phyloP scores from a whole-genome alignment of 2,888 invertebrate genomes.

The Zaprionus lineosus region DNA sequence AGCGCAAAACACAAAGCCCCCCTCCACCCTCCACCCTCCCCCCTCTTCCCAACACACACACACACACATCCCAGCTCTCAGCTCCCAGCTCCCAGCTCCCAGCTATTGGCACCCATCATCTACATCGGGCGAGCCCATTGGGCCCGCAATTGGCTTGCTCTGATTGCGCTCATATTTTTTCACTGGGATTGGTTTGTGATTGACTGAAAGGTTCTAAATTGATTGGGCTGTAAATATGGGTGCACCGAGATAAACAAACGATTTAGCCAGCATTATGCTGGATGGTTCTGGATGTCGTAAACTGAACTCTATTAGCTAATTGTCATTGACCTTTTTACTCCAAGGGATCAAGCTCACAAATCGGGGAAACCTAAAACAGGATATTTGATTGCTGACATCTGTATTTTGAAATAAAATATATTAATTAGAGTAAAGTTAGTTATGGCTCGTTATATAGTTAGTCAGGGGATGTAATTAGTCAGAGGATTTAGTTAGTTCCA shows the following conservation, averaged over 20 bases:
- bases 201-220: conserved; percentile 65
- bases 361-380: too few species aligned
- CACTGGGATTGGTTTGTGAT: conserved; percentile 59
- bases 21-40: neutral
- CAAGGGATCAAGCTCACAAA: too few species aligned
- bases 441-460: too few species aligned
- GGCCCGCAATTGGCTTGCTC: conserved; percentile 60
- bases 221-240: conserved; percentile 53
- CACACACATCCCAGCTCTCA: conserved; percentile 1
- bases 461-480: too few species aligned
- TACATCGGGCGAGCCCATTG: conserved; percentile 13
- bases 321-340: conserved; percentile 1
- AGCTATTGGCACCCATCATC: conserved; percentile 11
- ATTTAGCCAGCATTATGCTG: conserved; percentile 37
- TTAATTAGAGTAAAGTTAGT: too few species aligned
- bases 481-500: too few species aligned
- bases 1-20: conserved; percentile 13
- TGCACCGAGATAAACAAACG: conserved; percentile 49
- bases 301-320: conserved; percentile 27
- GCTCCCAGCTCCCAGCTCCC: conserved; percentile 1
- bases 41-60: neutral
- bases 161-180: conserved; percentile 61
- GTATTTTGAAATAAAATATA: too few species aligned
- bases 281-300: conserved; percentile 14
- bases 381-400: too few species aligned